These are phyloP conservation scores for Sebastes paucispinis DNA, from an alignment of 2,797 vertebrate species.

Conservation along the genomic window DNA sequence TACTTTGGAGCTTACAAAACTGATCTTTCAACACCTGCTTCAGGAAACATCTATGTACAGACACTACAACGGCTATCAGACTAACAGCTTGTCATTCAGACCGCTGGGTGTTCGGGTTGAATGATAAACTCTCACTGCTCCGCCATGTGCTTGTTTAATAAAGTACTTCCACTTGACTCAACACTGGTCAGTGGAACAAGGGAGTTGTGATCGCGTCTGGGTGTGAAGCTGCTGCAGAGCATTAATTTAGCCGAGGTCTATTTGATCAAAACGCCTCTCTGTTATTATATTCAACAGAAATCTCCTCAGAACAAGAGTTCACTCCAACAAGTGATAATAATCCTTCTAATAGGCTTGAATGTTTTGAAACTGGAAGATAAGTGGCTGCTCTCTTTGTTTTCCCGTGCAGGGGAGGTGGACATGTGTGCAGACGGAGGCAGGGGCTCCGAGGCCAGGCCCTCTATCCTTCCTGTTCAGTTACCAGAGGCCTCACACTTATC, in stretches of 20 bases:
- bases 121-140: slow-evolving; percentile 48
- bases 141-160: slow-evolving; percentile 52
- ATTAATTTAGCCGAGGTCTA: slow-evolving; percentile 3
- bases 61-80: slow-evolving; percentile 35
- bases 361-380: slow-evolving; percentile 55
- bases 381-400: slow-evolving; percentile 64
- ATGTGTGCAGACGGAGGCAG: slow-evolving; percentile 72
- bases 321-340: slow-evolving; percentile 33
- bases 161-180: slow-evolving; percentile 63
- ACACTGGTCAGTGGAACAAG: slow-evolving; percentile 40
- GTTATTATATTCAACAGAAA: slow-evolving; percentile 33
- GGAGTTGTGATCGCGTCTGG: slow-evolving; percentile 32
- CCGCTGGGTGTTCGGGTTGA: slow-evolving; percentile 46
- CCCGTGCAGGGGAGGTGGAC: slow-evolving; percentile 62
- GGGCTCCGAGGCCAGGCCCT: slow-evolving; percentile 65
- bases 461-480: slow-evolving; percentile 79
- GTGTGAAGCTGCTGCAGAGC: slow-evolving; percentile 31
- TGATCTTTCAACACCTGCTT: not conserved
- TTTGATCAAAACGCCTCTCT: slow-evolving; percentile 33
- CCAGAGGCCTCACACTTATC: slow-evolving; percentile 74
- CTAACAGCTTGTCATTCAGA: slow-evolving; percentile 66
- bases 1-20: not conserved
- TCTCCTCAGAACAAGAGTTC: slow-evolving; percentile 27
- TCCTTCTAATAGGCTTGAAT: slow-evolving; percentile 45
- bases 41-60: slow-evolving; percentile 18